Evolutionary conservation across 1,140 invertebrate species (phyloP).

Genomic region (Drosophila pectinifera): DNA sequence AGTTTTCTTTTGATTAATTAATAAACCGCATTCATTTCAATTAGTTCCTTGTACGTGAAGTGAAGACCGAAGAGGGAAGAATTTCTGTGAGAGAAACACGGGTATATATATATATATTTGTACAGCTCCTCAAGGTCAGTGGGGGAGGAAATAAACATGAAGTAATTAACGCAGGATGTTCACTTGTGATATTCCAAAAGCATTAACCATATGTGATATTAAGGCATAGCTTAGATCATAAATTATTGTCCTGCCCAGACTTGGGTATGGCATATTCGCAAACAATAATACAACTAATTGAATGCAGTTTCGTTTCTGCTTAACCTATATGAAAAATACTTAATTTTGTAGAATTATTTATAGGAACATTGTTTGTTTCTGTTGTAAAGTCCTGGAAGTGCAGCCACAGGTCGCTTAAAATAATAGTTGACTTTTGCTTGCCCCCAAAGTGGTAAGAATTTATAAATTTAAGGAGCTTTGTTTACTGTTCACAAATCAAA

Average conservation of each 20-base stretch:
- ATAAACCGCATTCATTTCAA: slow-evolving; percentile 55
- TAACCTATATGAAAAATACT: background rate
- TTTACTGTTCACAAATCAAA: background rate
- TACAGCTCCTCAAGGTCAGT: background rate
- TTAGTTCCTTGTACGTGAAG: slow-evolving; percentile 38
- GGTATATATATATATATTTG: no score
- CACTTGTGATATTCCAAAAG: background rate
- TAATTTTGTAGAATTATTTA: no score
- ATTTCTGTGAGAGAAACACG: no score
- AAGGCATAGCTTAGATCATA: background rate
- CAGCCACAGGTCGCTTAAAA: no score
- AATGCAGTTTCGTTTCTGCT: background rate
- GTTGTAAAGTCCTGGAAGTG: no score
- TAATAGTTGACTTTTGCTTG: no score
- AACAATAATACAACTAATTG: background rate
- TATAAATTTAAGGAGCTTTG: no score
- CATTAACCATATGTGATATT: background rate
- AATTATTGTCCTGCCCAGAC: background rate
- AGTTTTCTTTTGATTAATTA: slow-evolving; percentile 62
- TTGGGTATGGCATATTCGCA: background rate
- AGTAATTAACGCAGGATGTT: slow-evolving; percentile 1
- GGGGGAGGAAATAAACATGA: background rate
- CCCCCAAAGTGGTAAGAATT: no score
- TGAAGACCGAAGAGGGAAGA: background rate
- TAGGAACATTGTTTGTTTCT: no score